A percentile compares a stretch with the other conserved stretches of the same genome.
Evolutionary conservation across 23 tunicate genomes (phyloP).

Genomic region (Aplidium turbinatum): DNA sequence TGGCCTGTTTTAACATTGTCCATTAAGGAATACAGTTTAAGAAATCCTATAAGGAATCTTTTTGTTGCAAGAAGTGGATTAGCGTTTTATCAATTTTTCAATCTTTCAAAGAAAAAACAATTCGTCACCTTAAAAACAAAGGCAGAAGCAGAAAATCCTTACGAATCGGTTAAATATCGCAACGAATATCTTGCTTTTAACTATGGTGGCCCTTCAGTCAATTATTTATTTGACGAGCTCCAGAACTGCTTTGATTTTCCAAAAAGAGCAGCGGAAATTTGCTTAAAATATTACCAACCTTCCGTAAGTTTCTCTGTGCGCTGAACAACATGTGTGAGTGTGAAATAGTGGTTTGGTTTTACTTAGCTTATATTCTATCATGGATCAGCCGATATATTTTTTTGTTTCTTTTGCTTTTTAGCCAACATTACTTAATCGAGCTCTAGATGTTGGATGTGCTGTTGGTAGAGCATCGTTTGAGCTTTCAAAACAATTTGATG

Average conservation of each 20-base stretch:
- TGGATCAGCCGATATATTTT: too few species aligned
- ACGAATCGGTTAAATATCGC: constrained; percentile 63
- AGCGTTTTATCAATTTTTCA: constrained; percentile 39
- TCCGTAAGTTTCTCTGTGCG: too few species aligned
- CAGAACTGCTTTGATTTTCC: constrained; percentile 79
- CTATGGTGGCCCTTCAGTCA: constrained; percentile 82
- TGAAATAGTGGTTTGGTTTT: too few species aligned
- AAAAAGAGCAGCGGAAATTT: constrained; percentile 61
- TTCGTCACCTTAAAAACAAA: too few species aligned
- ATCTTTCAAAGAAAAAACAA: constrained; percentile 22
- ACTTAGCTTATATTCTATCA: too few species aligned
- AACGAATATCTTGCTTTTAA: constrained; percentile 77
- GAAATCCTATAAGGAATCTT: too few species aligned
- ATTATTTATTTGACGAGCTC: constrained; percentile 72
- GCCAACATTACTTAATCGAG: constrained; percentile 40
- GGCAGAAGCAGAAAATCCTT: constrained; percentile 60
- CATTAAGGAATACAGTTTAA: too few species aligned
- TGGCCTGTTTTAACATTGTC: too few species aligned
- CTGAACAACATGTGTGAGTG: too few species aligned
- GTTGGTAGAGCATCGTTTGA: constrained; percentile 85
- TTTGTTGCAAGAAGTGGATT: constrained; percentile 51
- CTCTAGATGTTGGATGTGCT: constrained; percentile 89
- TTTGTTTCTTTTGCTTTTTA: too few species aligned
- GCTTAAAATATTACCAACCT: constrained; percentile 58
- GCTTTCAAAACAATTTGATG: constrained; percentile 45